Evolutionary conservation across 2,113 vertebrate species (phyloP), one percentile per base, ranked within the genome.

Genomic region (Oceanites oceanicus): DNA sequence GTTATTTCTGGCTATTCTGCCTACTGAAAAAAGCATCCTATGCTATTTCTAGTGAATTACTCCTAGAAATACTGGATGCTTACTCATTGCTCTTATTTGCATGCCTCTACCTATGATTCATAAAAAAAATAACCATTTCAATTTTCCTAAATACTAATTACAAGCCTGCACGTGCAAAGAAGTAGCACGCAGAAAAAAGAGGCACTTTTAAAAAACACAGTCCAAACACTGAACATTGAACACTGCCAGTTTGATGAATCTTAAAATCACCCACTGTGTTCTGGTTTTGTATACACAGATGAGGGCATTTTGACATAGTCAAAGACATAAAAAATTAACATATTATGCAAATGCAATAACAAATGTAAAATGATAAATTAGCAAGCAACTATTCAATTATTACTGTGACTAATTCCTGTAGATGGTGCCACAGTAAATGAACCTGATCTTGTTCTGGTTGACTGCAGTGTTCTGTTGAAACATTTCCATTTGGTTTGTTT

Each of bases 321-420:
- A 82, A 91, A 97, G 81, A 93, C 88, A 88, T 62, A 93, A 74
- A 84, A 94, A 91, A 55, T 76, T 44, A 91, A 91, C 95, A 95
- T 14, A 96, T 97, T 98, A 98, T 98, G 96, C 84, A 98, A 98
- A 98, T 95, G 18, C 44, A 96, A 89, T 94, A 96, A 97, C 91
- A 97, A 98, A 98, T 95, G 80, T 97, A 98, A 98, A 98, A 98
- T 97, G 97, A 98, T 98, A 98, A 98, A 98, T 98, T 98, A 98
- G 95, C 76, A 92, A 97, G 95, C 84, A 93, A 97, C 97, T 96
- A 97, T 97, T 98, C 98, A 97, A 95, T 98, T 98, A 98, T 98
- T 97, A 97, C 96, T 97, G 95, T 95, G 92, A 98, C 97, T 98
- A 97, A 98, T 98, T 98, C 96, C 97, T 97, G 95, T 96, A 97